Conservation (phyloP, 2,888 invertebrate species). For the Apodemia duryi region DNA sequence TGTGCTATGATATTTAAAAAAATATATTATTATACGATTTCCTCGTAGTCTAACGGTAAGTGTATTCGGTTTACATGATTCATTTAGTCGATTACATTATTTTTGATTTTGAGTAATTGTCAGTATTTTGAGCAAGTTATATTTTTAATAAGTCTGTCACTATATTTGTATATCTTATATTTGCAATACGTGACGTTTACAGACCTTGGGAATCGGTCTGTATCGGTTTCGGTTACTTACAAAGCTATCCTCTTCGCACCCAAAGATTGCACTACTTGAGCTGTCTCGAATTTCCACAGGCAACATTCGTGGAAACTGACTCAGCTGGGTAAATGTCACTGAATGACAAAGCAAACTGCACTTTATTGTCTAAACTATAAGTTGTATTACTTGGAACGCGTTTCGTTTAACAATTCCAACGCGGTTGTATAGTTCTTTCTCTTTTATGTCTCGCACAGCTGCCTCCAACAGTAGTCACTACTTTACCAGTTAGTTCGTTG, state of each 20-base stretch:
- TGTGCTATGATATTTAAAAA: too few relatives aligned
- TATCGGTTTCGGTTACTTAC: conserved; percentile 47
- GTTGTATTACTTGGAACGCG: conserved; percentile 40
- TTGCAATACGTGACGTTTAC: conserved; percentile 67
- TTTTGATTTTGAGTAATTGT: neutral
- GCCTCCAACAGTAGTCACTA: conserved; percentile 46
- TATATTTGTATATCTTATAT: conserved; percentile 50
- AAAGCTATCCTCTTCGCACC: conserved; percentile 55
- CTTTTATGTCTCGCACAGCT: conserved; percentile 68
- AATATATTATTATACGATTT: too few relatives aligned
- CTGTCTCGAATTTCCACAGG: conserved; percentile 67
- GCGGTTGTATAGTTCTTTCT: conserved; percentile 67
- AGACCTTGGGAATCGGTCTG: conserved; percentile 71
- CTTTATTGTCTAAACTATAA: conserved; percentile 42
- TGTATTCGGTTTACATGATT: neutral
- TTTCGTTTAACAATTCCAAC: conserved; percentile 46
- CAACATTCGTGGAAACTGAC: conserved; percentile 66
- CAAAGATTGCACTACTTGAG: conserved; percentile 53
- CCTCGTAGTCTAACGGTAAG: too few relatives aligned
- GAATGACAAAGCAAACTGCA: conserved; percentile 37
- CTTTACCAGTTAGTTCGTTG: conserved; percentile 56
- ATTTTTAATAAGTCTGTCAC: neutral
- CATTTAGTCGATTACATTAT: neutral
- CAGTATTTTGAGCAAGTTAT: neutral
- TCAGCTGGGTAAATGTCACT: conserved; percentile 49